Evolutionary conservation across 92 coral and sea anemone species (phyloP).

Genomic region (Metridium senile): DNA sequence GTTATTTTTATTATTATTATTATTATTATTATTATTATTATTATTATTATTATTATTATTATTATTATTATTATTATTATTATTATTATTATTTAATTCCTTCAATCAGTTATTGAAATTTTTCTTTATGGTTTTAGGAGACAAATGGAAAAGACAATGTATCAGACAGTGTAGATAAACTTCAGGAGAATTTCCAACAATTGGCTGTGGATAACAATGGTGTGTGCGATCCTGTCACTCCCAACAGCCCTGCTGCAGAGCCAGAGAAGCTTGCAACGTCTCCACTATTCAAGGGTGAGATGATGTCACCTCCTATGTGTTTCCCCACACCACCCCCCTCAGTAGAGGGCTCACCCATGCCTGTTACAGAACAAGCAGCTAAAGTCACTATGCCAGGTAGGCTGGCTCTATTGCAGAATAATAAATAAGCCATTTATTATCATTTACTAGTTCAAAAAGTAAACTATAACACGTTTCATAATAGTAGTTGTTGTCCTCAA

Average conservation of each 20-base stretch:
- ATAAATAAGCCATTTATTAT: no score
- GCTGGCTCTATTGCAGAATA: constrained; percentile 5
- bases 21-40: no score
- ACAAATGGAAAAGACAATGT: constrained; percentile 36
- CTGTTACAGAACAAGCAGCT: constrained; percentile 7
- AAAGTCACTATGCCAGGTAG: background rate
- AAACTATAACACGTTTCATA: background rate
- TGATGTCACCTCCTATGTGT: constrained; percentile 49
- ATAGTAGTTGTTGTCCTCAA: no score
- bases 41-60: no score
- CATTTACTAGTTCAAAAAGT: background rate
- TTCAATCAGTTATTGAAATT: background rate
- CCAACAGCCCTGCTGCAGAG: constrained; percentile 39
- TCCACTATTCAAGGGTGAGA: constrained; percentile 28
- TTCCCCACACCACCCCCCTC: constrained; percentile 92
- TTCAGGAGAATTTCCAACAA: constrained; percentile 56
- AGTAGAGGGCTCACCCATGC: constrained; percentile 64
- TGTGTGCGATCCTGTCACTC: constrained; percentile 27
- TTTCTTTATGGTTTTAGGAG: constrained; percentile 1
- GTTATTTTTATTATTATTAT: no score
- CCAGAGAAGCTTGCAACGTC: constrained; percentile 37
- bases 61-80: no score
- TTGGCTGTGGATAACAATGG: constrained; percentile 44
- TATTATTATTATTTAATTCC: no score
- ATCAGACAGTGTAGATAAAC: constrained; percentile 39